Percentiles rank a stretch among this genome's conserved stretches.
phyloP scores from a whole-genome alignment of 2,113 vertebrate species.

The Dipodomys merriami region DNA sequence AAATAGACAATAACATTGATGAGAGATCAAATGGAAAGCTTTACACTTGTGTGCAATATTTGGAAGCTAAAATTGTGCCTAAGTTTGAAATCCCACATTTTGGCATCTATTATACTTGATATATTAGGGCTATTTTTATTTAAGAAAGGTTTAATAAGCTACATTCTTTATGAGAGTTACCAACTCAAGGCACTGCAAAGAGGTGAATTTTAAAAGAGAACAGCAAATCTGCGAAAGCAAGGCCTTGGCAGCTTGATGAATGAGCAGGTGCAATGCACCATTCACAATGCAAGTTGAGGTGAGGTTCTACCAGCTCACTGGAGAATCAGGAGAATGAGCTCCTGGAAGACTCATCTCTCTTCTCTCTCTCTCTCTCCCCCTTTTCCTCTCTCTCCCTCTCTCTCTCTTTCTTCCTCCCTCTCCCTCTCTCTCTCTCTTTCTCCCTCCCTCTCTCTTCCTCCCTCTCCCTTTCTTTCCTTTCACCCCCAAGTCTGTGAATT shows the following conservation, averaged over 20 bases:
- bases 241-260: slow-evolving; percentile 63
- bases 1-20: slow-evolving; percentile 12
- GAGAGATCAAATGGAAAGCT: neutral
- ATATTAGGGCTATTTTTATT: slow-evolving; percentile 59
- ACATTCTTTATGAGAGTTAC: slow-evolving; percentile 3
- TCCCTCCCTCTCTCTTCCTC: neutral
- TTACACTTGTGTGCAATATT: neutral
- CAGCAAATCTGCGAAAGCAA: slow-evolving; percentile 12
- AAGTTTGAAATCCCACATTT: slow-evolving; percentile 13
- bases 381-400: neutral
- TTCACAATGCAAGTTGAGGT: slow-evolving; percentile 63
- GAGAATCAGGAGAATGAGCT: neutral
- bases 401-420: neutral
- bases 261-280: slow-evolving; percentile 70
- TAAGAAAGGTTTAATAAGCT: slow-evolving; percentile 32
- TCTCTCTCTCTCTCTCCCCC: neutral
- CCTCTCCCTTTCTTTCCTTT: neutral
- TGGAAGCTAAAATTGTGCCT: neutral
- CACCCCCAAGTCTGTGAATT: neutral
- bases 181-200: neutral
- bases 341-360: neutral
- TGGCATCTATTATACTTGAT: slow-evolving; percentile 2
- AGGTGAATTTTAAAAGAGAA: slow-evolving; percentile 38
- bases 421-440: neutral
- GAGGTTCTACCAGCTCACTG: neutral